Percentiles rank a stretch among this genome's conserved stretches.
phyloP scores from a whole-genome alignment of 2,113 vertebrate species.

The Mesitornis unicolor region DNA sequence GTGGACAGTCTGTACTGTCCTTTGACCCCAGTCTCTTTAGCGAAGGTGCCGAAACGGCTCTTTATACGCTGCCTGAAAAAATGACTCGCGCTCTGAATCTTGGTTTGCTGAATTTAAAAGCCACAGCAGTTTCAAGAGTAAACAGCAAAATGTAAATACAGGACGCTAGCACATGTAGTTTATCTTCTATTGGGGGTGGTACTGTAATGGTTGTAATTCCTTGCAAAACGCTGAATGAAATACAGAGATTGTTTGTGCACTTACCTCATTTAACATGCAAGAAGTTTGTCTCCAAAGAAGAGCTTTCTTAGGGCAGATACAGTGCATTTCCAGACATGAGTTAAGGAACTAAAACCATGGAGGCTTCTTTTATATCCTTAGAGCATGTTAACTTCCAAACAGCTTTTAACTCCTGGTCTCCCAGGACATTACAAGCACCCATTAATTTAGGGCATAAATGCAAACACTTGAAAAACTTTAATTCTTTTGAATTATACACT shows the following conservation, averaged over 20 bases:
- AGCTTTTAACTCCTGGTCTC: slow-evolving; percentile 65
- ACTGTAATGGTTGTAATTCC: not conserved
- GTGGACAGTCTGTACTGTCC: slow-evolving; percentile 32
- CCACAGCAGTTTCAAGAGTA: not conserved
- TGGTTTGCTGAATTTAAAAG: slow-evolving; percentile 35
- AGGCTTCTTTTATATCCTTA: slow-evolving; percentile 54
- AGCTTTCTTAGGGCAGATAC: slow-evolving; percentile 43
- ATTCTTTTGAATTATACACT: not conserved
- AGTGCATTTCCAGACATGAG: slow-evolving; percentile 35
- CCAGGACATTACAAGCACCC: not conserved
- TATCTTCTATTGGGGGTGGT: not conserved
- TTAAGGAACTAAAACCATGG: slow-evolving; percentile 46
- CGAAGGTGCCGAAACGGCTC: not conserved
- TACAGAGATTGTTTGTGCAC: not conserved
- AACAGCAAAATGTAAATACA: not conserved
- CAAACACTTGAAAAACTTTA: not conserved
- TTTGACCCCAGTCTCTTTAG: slow-evolving; percentile 54
- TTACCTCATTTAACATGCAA: slow-evolving; percentile 58
- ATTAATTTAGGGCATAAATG: not conserved
- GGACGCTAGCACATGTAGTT: not conserved
- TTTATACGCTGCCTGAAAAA: not conserved
- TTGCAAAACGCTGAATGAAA: not conserved
- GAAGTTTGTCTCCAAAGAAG: slow-evolving; percentile 42
- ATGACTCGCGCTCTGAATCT: not conserved
- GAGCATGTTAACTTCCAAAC: slow-evolving; percentile 44